Evolutionary conservation across 2,797 vertebrate species (phyloP).

Genomic region (Propithecus deckenii): DNA sequence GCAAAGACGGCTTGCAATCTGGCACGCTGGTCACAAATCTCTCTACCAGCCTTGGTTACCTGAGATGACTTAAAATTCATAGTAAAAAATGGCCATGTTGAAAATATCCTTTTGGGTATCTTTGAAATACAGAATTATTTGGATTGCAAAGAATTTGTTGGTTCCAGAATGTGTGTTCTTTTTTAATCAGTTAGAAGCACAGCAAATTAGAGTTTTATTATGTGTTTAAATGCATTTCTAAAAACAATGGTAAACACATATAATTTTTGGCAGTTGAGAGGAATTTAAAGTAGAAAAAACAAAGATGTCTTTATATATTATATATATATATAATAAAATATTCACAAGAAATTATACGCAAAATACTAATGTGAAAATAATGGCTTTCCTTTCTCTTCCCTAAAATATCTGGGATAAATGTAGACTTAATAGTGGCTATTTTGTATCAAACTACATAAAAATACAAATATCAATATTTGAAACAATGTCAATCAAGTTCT

Average conservation of each 20-base stretch:
- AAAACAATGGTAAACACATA: not conserved
- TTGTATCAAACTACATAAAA: not conserved
- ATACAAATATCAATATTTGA: not conserved
- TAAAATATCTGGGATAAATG: not conserved
- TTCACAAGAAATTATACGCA: not conserved
- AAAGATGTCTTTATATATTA: not conserved
- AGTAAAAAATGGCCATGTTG: not conserved
- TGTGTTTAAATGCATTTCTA: not conserved
- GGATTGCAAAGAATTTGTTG: not conserved
- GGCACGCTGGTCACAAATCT: not conserved
- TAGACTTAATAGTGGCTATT: not conserved
- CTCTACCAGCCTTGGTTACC: not conserved
- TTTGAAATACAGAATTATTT: slow-evolving; percentile 8
- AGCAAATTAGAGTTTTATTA: not conserved
- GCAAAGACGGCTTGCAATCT: not conserved
- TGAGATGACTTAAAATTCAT: not conserved
- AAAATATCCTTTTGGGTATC: not conserved
- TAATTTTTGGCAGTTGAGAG: not conserved
- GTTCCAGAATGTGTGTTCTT: not conserved
- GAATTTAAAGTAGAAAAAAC: not conserved
- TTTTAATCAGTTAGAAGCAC: not conserved
- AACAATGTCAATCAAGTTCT: not conserved
- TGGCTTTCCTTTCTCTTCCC: not conserved
- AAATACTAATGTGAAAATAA: slow-evolving; percentile 15
- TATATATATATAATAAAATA: not conserved